Conservation (phyloP, 2,888 invertebrate species). For the Drosophila borealis region DNA sequence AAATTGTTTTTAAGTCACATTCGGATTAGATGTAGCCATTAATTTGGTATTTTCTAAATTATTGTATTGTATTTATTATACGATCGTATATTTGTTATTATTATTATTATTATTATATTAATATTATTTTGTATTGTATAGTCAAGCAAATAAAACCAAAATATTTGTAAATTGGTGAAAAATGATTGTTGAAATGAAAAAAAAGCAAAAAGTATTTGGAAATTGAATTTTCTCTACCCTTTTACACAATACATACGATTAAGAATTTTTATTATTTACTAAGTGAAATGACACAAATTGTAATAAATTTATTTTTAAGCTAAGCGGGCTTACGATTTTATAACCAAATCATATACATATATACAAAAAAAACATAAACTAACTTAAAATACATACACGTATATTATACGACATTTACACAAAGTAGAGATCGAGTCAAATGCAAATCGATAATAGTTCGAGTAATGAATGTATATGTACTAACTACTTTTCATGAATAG, state of each 20-base stretch:
- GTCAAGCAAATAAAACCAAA: constrained; percentile 48
- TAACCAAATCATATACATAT: constrained; percentile 54
- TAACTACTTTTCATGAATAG: constrained; percentile 28
- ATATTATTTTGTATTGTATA: constrained; percentile 32
- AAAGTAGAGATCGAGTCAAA: constrained; percentile 47
- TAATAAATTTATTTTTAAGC: constrained; percentile 50
- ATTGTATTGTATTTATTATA: constrained; percentile 54
- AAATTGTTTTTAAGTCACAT: constrained; percentile 60
- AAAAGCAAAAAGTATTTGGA: constrained; percentile 71
- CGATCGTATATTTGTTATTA: constrained; percentile 56
- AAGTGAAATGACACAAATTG: constrained; percentile 51
- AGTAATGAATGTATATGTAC: constrained; percentile 48
- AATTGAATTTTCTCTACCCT: constrained; percentile 71
- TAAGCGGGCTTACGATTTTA: constrained; percentile 71
- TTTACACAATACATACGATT: constrained; percentile 46
- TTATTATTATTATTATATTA: constrained; percentile 10
- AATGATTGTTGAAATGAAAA: constrained; percentile 47
- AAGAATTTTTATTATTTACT: constrained; percentile 51
- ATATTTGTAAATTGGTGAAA: constrained; percentile 62
- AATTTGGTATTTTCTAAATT: constrained; percentile 58
- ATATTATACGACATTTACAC: constrained; percentile 52
- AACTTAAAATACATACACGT: constrained; percentile 53
- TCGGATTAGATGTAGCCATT: constrained; percentile 33
- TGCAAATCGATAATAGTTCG: constrained; percentile 25
- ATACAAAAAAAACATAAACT: constrained; percentile 30